Conservation (phyloP, 2,113 vertebrate species). For the Lichenostomus cassidix region DNA sequence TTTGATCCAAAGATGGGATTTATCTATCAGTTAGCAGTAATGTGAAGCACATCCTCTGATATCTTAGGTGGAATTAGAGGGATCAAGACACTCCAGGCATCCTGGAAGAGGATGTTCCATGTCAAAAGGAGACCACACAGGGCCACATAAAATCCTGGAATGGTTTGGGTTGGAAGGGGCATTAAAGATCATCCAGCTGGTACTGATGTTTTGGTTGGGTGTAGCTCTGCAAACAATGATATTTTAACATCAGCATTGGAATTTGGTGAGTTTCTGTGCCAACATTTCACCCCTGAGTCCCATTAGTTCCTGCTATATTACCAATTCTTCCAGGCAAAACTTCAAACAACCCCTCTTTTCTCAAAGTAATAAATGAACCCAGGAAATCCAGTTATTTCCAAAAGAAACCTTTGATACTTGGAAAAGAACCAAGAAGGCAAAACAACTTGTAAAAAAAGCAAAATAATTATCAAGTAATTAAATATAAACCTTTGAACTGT, state of each 20-base stretch:
- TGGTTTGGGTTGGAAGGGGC: not conserved
- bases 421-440: not conserved
- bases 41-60: not conserved
- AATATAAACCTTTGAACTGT: not conserved
- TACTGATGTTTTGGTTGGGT: not conserved
- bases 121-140: not conserved
- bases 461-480: not conserved
- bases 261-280: not conserved
- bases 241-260: not conserved
- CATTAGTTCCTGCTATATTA: not conserved
- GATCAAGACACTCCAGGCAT: not conserved
- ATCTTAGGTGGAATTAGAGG: not conserved
- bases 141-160: not conserved
- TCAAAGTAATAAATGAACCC: not conserved
- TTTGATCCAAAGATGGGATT: not conserved
- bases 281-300: not conserved
- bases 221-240: not conserved
- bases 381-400: not conserved
- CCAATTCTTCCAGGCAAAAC: not conserved
- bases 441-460: not conserved
- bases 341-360: not conserved
- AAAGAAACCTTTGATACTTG: not conserved
- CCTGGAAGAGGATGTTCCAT: not conserved
- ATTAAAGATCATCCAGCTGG: not conserved
- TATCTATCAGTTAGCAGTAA: not conserved